A percentile compares a stretch with the other conserved stretches of the same genome.
These are phyloP conservation scores for Creontiades dilutus DNA, from an alignment of 2,888 invertebrate genomes.

Conservation along the genomic window DNA sequence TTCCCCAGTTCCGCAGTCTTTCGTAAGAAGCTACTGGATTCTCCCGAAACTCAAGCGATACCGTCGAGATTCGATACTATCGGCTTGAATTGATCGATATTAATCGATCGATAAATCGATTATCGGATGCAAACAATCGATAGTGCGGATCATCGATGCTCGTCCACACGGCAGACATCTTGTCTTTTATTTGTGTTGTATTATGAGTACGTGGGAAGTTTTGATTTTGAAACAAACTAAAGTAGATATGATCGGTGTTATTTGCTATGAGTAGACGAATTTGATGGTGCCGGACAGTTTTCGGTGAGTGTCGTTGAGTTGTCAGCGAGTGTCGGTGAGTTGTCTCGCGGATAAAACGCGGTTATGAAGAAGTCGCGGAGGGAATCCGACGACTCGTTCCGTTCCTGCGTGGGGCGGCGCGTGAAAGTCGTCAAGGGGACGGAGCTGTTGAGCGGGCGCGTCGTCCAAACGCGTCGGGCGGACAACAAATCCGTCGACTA, in stretches of 20 bases:
- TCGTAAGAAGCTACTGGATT: no score
- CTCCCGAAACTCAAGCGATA: no score
- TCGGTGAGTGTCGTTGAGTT: background rate
- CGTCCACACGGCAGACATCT: no score
- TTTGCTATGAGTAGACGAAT: background rate
- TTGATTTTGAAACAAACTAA: background rate
- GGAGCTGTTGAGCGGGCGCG: slow-evolving; percentile 1
- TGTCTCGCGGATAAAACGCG: background rate
- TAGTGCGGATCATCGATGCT: no score
- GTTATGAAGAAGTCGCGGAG: background rate
- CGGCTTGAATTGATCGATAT: no score
- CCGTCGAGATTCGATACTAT: no score
- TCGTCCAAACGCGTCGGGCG: background rate
- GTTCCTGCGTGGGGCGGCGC: background rate
- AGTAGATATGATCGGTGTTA: no score
- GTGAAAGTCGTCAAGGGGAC: slow-evolving; percentile 6
- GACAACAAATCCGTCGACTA: slow-evolving; percentile 83
- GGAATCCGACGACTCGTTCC: background rate
- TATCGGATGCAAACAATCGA: no score
- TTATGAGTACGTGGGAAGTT: background rate
- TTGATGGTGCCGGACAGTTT: no score
- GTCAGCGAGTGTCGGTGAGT: background rate
- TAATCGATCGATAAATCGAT: no score
- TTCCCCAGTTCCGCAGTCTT: no score
- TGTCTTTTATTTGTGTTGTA: no score